Base-by-base conservation (phyloP, 1,140 invertebrate genomes). In the Dendroctonus valens region DNA sequence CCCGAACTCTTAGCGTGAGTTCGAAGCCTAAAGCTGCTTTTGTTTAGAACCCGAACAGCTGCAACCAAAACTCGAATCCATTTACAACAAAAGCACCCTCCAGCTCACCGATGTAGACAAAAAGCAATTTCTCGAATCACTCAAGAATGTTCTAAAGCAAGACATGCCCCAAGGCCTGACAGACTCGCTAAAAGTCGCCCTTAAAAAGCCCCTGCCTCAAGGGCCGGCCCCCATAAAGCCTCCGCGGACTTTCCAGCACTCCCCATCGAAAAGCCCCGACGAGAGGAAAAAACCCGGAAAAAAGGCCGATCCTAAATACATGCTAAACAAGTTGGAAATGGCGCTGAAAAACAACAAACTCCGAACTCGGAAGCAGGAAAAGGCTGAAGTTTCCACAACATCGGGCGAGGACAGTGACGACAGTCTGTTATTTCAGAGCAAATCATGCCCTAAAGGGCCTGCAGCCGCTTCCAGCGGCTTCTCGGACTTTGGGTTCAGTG, bases 181-280 rank as follows among this genome's bases (percentile, higher is more conserved):
- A 5, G 83, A 85, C 64, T 86, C 84, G 8, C 74, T 87, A 37
- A 86, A 84, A 71, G 82, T 81, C 51, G 85, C 85, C 40, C 75
- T 88, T 38, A 85, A 83, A 70, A 81, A 85, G 67, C 86, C 86
- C 0, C 73, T 89, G 61, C 87, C 87, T 0, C 41, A 74, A 12
- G 87, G 87, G 3, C 86, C 87, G 7, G 85, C 87, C 40, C 89
- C 88, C 0, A 84, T 85, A 70, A 91, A 91, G 74, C 88, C 89
- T 15, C 89, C 89, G 3, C 75, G 89, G 73, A 86, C 84, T 6
- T 88, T 89, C 74, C 79, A 80, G 58, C 82, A 84, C 72, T 73
- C 61, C 48, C 72, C 37, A 69, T 59, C 38, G 3, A 26, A 26
- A 26, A 1, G 1, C 26, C 26, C 26, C 26, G 26, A 7, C 50